Conservation (phyloP, 2,888 invertebrate species). For the Eristalis intricaria region DNA sequence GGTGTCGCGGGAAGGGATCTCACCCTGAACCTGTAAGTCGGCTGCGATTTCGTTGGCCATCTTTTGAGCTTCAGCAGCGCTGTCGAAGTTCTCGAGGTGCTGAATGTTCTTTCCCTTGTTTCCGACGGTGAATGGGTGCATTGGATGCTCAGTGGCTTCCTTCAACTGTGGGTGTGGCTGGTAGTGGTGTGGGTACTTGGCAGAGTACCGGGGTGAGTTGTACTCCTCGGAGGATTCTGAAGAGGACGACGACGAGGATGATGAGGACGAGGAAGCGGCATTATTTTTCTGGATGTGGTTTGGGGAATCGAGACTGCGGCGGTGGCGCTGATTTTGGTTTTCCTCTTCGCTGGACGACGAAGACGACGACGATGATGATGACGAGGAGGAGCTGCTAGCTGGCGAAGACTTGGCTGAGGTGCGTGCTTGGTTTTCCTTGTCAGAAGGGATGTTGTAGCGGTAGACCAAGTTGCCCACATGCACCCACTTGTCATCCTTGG, state of each 20-base stretch:
- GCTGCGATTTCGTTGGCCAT: slow-evolving; percentile 84
- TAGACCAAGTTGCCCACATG: slow-evolving; percentile 83
- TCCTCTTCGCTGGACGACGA: slow-evolving; percentile 56
- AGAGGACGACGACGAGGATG: slow-evolving; percentile 58
- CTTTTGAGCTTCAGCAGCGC: slow-evolving; percentile 76
- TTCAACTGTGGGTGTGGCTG: slow-evolving; percentile 78
- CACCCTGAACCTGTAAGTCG: slow-evolving; percentile 84
- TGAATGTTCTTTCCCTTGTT: slow-evolving; percentile 82
- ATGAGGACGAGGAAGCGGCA: slow-evolving; percentile 36
- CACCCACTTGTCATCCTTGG: slow-evolving; percentile 72
- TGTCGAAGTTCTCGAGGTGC: slow-evolving; percentile 74
- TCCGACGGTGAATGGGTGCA: slow-evolving; percentile 82
- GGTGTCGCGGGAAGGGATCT: slow-evolving; percentile 83
- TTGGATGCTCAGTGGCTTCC: slow-evolving; percentile 81
- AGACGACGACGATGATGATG: slow-evolving; percentile 68
- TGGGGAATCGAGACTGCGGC: slow-evolving; percentile 18
- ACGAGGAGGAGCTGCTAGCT: slow-evolving; percentile 55
- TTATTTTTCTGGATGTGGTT: slow-evolving; percentile 36
- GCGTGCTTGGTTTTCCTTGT: slow-evolving; percentile 74
- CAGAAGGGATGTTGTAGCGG: slow-evolving; percentile 80
- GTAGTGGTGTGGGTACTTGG: slow-evolving; percentile 56
- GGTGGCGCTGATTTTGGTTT: slow-evolving; percentile 19
- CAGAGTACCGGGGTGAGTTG: slow-evolving; percentile 23
- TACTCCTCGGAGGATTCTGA: slow-evolving; percentile 70
- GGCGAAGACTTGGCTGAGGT: slow-evolving; percentile 34